Evolutionary conservation across 2,113 vertebrate species (phyloP), one percentile per base, ranked within the genome.

Genomic region (Litocranius walleri): DNA sequence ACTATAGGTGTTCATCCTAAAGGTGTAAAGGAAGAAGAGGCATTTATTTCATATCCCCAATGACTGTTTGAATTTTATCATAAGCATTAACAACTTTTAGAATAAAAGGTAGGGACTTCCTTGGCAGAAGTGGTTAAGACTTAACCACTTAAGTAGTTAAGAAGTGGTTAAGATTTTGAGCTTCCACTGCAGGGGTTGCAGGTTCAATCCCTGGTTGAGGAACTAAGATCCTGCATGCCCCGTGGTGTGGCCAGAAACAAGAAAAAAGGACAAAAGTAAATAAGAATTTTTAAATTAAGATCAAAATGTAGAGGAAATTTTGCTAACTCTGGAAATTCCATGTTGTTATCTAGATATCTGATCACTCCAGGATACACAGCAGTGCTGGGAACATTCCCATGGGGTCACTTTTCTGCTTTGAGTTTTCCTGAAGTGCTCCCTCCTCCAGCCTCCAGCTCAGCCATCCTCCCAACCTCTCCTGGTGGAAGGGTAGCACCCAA

Each of bases 361-460:
- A 25, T 77, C 21, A 30, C 33, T 52, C 62, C 57, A 25, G 33
- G 33, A 64, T 71, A 30, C 40, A 12, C 3, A 40, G 33, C 36
- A 52, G 16, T 17, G 2, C 23, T 2, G 5, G 33, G 4, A 59
- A 5, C 10, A 5, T 45, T 62, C 83, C 45, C 45, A 33, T 5
- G 4, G 77, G 36, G 43, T 27, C 3, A 0, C 3, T 59, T 29
- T 30, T 1, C 29, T 2, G 4, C 3, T 11, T 36, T 14, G 3
- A 25, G 36, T 43, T 93, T 94, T 90, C 71, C 71, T 71, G 8
- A 86, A 50, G 33, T 57, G 36, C 6, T 74, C 45, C n/a, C 21
- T 64, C 36, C 30, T 7, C 23, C 54, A 45, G 82, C 29, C 50
- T 80, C 87, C 54, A 59, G 77, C 40, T 33, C 29, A 1, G 9